Conservation (phyloP, 1,140 invertebrate species). For the Gonioctena quinquepunctata region DNA sequence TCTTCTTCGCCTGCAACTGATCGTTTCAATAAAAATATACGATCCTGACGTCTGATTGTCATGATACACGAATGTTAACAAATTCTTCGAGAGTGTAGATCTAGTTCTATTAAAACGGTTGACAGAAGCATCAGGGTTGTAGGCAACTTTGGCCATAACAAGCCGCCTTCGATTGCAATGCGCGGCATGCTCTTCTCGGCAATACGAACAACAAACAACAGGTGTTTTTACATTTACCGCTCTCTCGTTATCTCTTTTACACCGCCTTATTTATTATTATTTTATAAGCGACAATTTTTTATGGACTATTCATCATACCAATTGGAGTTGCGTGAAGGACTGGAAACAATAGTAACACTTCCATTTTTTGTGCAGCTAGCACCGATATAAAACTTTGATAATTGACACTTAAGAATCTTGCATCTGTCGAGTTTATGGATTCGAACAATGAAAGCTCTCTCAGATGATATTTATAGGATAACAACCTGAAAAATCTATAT, state of each 20-base stretch:
- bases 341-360: background rate
- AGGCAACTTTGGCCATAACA: slow-evolving; percentile 48
- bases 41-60: slow-evolving; percentile 44
- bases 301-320: slow-evolving; percentile 31
- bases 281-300: slow-evolving; percentile 45
- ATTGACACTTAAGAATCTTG: background rate
- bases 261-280: slow-evolving; percentile 45
- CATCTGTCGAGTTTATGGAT: background rate
- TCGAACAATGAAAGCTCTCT: too few relatives aligned
- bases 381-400: background rate
- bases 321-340: background rate
- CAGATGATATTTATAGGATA: too few relatives aligned
- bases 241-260: slow-evolving; percentile 46
- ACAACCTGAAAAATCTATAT: too few relatives aligned
- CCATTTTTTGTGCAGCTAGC: background rate
- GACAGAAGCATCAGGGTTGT: slow-evolving; percentile 30
- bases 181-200: slow-evolving; percentile 45
- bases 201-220: slow-evolving; percentile 48
- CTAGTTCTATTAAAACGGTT: slow-evolving; percentile 45
- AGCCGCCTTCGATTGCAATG: slow-evolving; percentile 49
- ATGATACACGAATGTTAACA: slow-evolving; percentile 47
- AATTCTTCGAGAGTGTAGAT: slow-evolving; percentile 46
- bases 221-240: slow-evolving; percentile 47
- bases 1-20: slow-evolving; percentile 13
- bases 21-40: slow-evolving; percentile 40